Evolutionary conservation across 2,888 invertebrate genomes (phyloP).

Genomic region (Cephus sareptanus): DNA sequence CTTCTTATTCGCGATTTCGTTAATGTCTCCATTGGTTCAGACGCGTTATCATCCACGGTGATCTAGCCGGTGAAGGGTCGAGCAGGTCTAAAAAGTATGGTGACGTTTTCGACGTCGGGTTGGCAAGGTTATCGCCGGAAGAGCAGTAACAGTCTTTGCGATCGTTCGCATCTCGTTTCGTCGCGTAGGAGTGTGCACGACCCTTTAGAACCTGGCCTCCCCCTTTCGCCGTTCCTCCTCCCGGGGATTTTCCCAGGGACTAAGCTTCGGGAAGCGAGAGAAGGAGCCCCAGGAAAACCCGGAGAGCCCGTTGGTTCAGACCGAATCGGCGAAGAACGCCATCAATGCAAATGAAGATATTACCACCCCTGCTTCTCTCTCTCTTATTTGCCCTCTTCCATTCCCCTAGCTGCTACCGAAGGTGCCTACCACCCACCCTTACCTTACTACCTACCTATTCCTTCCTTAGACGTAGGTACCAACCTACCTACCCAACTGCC

Average conservation of each 20-base stretch:
- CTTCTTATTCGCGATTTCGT: not conserved
- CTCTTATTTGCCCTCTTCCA: conserved; percentile 1
- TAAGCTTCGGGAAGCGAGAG: conserved; percentile 4
- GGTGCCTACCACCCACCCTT: not conserved
- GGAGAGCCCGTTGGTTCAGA: conserved; percentile 10
- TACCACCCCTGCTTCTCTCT: conserved; percentile 15
- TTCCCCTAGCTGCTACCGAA: not conserved
- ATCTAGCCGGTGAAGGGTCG: not conserved
- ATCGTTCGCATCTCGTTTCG: conserved; percentile 6
- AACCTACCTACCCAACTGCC: not conserved
- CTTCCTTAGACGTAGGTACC: not conserved
- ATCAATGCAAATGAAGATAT: conserved; percentile 49
- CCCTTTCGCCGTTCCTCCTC: not conserved
- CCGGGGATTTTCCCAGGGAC: conserved; percentile 1
- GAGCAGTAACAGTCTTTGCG: not conserved
- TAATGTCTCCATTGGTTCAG: not conserved
- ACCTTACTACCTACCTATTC: not conserved
- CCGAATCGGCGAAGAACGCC: conserved; percentile 25
- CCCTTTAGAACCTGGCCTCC: conserved; percentile 1
- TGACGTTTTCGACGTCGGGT: not conserved
- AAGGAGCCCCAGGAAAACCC: conserved; percentile 17
- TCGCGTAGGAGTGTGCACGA: not conserved
- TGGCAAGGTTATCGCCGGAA: not conserved
- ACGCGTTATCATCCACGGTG: not conserved
- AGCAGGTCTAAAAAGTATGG: not conserved